Percentiles rank a stretch among this genome's conserved stretches.
Conservation (phyloP, 2,797 vertebrate species). For the Pseudotriccus pelzelni region DNA sequence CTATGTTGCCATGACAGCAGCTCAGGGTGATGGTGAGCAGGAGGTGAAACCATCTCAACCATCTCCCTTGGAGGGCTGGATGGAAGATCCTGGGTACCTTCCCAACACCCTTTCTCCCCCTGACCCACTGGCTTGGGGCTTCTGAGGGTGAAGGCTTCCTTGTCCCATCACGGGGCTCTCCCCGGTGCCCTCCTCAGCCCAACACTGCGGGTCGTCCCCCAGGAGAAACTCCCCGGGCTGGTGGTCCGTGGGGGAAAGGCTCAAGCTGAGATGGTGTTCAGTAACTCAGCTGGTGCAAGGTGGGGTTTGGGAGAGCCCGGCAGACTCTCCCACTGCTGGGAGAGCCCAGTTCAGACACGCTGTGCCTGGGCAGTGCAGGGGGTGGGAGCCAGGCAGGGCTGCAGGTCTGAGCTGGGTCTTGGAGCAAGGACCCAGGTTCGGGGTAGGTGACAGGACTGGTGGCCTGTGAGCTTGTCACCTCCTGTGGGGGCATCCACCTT, state of each 20-base stretch:
- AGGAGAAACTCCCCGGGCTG: not conserved
- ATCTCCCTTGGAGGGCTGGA: not conserved
- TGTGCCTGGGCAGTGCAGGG: not conserved
- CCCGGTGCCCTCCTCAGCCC: not conserved
- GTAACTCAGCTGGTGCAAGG: not conserved
- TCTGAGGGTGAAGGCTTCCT: not conserved
- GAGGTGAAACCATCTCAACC: not conserved
- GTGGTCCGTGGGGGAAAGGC: not conserved
- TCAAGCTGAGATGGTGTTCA: not conserved
- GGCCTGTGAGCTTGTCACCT: not conserved
- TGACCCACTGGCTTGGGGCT: not conserved
- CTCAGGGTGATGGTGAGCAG: not conserved
- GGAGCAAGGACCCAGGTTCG: not conserved
- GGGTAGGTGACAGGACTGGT: not conserved
- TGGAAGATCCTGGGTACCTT: not conserved
- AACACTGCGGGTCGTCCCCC: not conserved
- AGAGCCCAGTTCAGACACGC: not conserved
- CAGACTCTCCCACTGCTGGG: not conserved
- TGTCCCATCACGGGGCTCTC: not conserved
- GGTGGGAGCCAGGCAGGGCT: not conserved
- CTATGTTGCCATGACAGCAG: constrained; percentile 4
- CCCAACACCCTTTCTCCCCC: not conserved
- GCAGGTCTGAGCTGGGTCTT: not conserved
- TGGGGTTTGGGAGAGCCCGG: not conserved
- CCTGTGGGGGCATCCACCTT: not conserved